Evolutionary conservation across 2,113 vertebrate species (phyloP).

Genomic region (Ascaphus truei): DNA sequence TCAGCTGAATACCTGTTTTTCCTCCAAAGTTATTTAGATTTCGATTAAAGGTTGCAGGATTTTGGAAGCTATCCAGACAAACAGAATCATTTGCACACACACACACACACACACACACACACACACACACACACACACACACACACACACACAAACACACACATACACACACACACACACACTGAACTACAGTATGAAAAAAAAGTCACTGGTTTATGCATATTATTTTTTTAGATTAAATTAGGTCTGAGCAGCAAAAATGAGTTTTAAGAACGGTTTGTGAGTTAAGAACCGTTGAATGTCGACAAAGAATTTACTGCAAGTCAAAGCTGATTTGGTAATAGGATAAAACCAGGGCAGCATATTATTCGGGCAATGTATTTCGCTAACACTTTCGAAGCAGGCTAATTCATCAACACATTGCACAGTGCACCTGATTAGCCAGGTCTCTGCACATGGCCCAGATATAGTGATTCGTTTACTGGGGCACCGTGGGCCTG

Average conservation of each 20-base stretch:
- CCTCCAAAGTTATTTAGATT: conserved; percentile 73
- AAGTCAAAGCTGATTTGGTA: not conserved
- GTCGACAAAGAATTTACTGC: conserved; percentile 41
- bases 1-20: conserved; percentile 69
- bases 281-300: conserved; percentile 56
- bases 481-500: too few species aligned
- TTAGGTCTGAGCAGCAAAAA: conserved; percentile 61
- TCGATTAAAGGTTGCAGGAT: conserved; percentile 64
- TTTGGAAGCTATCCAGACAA: conserved; percentile 63
- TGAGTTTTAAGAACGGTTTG: conserved; percentile 56
- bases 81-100: conserved; percentile 57
- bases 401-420: not conserved
- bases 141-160: conserved; percentile 60
- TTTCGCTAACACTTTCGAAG: not conserved
- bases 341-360: conserved; percentile 8
- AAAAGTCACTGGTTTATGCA: conserved; percentile 70
- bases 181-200: conserved; percentile 57
- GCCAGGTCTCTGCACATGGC: too few species aligned
- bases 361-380: not conserved
- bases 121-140: conserved; percentile 63
- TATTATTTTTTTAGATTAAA: conserved; percentile 73
- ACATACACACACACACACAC: conserved; percentile 62
- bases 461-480: too few species aligned
- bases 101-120: conserved; percentile 64
- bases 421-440: too few species aligned